These are phyloP conservation scores for Pteronura brasiliensis DNA, from an alignment of 2,113 vertebrate species.

Conservation along the genomic window DNA sequence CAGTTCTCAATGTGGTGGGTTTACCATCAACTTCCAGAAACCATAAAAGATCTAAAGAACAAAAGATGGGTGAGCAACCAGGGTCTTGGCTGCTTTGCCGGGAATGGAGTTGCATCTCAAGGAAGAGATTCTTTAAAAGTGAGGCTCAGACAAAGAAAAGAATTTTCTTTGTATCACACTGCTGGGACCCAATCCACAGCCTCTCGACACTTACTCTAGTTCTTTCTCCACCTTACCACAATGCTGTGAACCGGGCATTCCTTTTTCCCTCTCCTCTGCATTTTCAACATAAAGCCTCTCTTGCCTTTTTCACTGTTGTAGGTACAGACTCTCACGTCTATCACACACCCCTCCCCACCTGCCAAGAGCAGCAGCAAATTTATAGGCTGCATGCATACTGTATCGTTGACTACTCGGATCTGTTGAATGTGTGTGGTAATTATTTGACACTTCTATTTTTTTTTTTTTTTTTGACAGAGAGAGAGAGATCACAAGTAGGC, in stretches of 20 bases:
- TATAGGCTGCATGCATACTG: neutral
- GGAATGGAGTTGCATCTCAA: neutral
- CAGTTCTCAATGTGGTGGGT: neutral
- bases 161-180: neutral
- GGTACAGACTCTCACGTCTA: neutral
- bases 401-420: neutral
- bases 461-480: too few species aligned
- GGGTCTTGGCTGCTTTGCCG: neutral
- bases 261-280: neutral
- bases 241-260: neutral
- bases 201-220: neutral
- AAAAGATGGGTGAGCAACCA: neutral
- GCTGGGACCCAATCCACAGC: neutral
- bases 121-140: neutral
- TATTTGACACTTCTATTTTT: conserved; percentile 48
- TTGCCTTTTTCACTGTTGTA: neutral
- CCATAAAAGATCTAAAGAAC: neutral
- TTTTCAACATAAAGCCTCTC: conserved; percentile 42
- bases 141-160: neutral
- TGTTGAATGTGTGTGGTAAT: conserved; percentile 35
- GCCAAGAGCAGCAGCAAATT: neutral
- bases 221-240: neutral
- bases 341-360: neutral
- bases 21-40: neutral
- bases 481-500: too few species aligned